Evolutionary conservation across 2,113 vertebrate genomes (phyloP), one percentile per base, ranked within the genome.

Genomic region (Cromileptes altivelis): DNA sequence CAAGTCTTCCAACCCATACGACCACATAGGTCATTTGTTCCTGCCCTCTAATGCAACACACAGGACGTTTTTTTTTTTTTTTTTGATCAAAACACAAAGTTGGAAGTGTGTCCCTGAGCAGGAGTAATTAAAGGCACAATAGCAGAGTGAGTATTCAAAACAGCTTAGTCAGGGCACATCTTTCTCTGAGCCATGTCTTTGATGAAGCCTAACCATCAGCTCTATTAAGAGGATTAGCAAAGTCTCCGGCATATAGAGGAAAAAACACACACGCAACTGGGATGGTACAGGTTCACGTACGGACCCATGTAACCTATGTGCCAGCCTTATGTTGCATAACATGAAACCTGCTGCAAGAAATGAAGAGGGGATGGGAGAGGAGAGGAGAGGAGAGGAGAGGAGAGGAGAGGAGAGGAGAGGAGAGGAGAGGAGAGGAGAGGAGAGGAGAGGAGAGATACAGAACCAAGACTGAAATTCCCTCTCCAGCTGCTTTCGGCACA

Each of bases 401-500:
- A 30, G 40, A 78, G 68, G 40, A 63, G 49, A 63, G 57, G 71
- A 56, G 37, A 70, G n/a, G 63, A 30, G 40, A 78, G 68, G 40
- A 63, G 33, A 81, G 61, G 45, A 37, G 27, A 57, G 58, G 50
- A 45, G 30, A 30, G 37, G 30, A 37, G 57, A 75, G 62, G 18
- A 56, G 45, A 68, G 42, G 45, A 17, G 33, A 62, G 14, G 55
- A 82, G 47, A 19, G 64, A 63, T 30, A 78, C 49, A 62, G 45
- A 77, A 27, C 84, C 82, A 90, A 87, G 85, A 91, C 70, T 89
- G 79, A 90, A 92, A 89, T 91, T 88, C 85, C 85, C 89, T 87
- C 89, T 88, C 88, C 89, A 92, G 87, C 84, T 90, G 91, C 78
- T 89, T 78, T 72, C 78, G 68, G 90, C 88, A 88, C 90, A 90